Conservation (phyloP, 2,113 vertebrate species). For the Zootoca vivipara region DNA sequence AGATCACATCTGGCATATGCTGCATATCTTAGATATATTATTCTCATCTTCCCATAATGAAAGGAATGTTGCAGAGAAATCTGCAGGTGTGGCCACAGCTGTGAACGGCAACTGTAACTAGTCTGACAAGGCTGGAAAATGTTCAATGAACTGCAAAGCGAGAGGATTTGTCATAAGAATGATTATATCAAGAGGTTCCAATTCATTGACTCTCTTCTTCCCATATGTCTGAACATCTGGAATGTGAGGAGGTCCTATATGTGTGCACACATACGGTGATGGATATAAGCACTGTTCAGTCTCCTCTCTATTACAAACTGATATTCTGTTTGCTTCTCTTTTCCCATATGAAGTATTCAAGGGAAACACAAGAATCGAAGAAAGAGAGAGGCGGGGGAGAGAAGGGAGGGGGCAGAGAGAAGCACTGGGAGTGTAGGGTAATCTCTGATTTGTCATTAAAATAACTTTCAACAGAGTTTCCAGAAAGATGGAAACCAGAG, state of each 20-base stretch:
- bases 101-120: slow-evolving; percentile 38
- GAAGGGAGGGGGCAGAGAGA: neutral
- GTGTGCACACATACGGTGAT: neutral
- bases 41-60: slow-evolving; percentile 26
- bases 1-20: neutral
- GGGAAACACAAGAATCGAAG: slow-evolving; percentile 28
- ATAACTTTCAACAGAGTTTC: slow-evolving; percentile 8
- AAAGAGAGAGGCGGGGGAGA: slow-evolving; percentile 15
- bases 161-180: slow-evolving; percentile 55
- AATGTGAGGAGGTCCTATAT: slow-evolving; percentile 33
- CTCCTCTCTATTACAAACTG: slow-evolving; percentile 35
- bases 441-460: slow-evolving; percentile 24
- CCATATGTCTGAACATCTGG: slow-evolving; percentile 68
- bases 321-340: slow-evolving; percentile 23
- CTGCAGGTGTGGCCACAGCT: slow-evolving; percentile 32
- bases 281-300: slow-evolving; percentile 41
- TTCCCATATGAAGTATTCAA: slow-evolving; percentile 41
- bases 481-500: neutral
- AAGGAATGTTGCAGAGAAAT: neutral
- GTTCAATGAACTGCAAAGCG: slow-evolving; percentile 47
- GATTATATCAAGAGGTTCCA: slow-evolving; percentile 56
- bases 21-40: slow-evolving; percentile 29
- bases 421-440: slow-evolving; percentile 22
- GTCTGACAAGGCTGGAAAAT: slow-evolving; percentile 48
- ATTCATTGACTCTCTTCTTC: slow-evolving; percentile 55